These are phyloP conservation scores for Leptothorax acervorum DNA, from an alignment of 2,888 invertebrate genomes.

Conservation along the genomic window DNA sequence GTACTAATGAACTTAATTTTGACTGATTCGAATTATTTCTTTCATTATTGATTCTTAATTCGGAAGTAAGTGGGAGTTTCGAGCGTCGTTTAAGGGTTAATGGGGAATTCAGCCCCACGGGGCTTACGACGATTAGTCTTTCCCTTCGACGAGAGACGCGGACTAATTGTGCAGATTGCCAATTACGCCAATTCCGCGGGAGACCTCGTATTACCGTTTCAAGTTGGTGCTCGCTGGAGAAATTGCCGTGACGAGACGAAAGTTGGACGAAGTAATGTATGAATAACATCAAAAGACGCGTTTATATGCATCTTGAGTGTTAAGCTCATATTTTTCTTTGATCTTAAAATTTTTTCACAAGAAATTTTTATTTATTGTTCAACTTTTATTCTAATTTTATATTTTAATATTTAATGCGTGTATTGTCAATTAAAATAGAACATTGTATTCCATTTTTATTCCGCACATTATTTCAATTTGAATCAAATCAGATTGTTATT, in stretches of 20 bases:
- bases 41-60: slow-evolving; percentile 37
- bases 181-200: slow-evolving; percentile 67
- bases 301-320: not conserved
- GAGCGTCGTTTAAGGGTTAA: slow-evolving; percentile 47
- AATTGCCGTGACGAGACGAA: slow-evolving; percentile 4
- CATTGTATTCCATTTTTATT: not conserved
- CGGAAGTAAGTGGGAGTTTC: slow-evolving; percentile 11
- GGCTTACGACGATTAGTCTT: slow-evolving; percentile 58
- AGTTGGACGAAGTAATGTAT: slow-evolving; percentile 12
- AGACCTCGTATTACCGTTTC: slow-evolving; percentile 39
- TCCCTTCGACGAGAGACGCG: slow-evolving; percentile 44
- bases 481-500: not conserved
- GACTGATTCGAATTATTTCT: not conserved
- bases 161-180: slow-evolving; percentile 72
- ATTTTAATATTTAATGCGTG: not conserved
- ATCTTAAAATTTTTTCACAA: not conserved
- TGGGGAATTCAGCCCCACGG: slow-evolving; percentile 46
- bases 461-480: not conserved
- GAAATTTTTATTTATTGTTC: not conserved
- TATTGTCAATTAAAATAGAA: not conserved
- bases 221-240: slow-evolving; percentile 32
- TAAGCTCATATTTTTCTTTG: not conserved
- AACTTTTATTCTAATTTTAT: not conserved
- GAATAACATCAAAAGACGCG: not conserved
- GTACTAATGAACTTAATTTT: not conserved